Base-by-base conservation (phyloP, 1,140 invertebrate species). In the Araneus ventricosus region DNA sequence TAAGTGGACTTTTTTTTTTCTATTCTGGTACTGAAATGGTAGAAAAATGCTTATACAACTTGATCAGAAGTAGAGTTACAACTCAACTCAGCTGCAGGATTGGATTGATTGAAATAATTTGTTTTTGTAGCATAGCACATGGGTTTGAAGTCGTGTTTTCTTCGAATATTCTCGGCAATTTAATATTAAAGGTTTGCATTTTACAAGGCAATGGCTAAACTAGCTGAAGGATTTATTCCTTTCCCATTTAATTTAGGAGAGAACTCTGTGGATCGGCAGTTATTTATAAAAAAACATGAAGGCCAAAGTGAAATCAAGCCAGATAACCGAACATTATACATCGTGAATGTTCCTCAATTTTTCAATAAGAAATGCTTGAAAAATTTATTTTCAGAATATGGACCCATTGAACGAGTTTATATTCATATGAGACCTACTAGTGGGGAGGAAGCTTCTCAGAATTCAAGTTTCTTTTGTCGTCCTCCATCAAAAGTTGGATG, bases 341-440 rank as follows among this genome's bases (percentile, higher is more conserved):
- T 96, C 22, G 84, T 98, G 0, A 98, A 98, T 95, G 95, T 98
- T 24, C 98, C 98, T 34, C 97, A 98, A 2, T 98, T 97, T 95
- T 96, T 96, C 34, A 97, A 96, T 34, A 96, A 96, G 95, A 95
- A 96, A 6, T 96, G 96, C 87, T 94, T 98, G 2, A 96, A 95
- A 94, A 95, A 95, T 79, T 96, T 97, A 87, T 98, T 98, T 94
- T 94, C 90, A 7, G n/a, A 93, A 4, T 96, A 95, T 94, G 97
- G 97, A 0, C 95, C 95, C 82, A 95, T 98, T 7, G 95, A 95
- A 86, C 95, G 96, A n/a, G 96, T 98, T 30, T 96, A 95, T 90
- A 96, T 97, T 86, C 95, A 96, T 88, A 94, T 96, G 70, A 96
- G 96, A 95, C 96, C 96, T 24, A 95, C 95, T 8, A 94, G 95